Percentiles rank a stretch among this genome's conserved stretches.
Evolutionary conservation across 1,140 invertebrate species (phyloP).

Genomic region (Oreohelix idahoensis): DNA sequence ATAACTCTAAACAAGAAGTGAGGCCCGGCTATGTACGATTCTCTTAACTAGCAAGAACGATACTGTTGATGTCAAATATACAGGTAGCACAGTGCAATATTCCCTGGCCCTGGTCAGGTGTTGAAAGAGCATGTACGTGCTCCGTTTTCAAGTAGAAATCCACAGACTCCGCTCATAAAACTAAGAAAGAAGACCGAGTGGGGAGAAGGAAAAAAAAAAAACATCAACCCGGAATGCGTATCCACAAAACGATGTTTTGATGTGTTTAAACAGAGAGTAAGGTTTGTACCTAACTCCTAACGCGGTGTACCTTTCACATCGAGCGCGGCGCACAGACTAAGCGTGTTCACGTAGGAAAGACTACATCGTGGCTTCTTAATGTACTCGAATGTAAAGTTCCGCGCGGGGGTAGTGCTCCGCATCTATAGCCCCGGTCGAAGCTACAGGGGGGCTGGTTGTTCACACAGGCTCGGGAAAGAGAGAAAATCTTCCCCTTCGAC

Average conservation of each 20-base stretch:
- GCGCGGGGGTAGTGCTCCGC: neutral
- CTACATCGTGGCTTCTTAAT: neutral
- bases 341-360: neutral
- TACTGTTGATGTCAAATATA: neutral
- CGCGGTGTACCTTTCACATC: neutral
- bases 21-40: neutral
- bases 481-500: neutral
- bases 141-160: neutral
- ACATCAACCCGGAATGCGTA: neutral
- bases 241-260: neutral
- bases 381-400: neutral
- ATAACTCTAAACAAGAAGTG: neutral
- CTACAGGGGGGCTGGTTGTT: slow-evolving; percentile 8
- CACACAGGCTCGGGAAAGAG: neutral
- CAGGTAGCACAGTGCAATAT: neutral
- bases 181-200: neutral
- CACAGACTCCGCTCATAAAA: neutral
- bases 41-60: neutral
- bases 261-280: neutral
- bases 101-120: neutral
- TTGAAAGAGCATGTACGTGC: neutral
- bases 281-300: neutral
- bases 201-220: neutral
- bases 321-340: neutral
- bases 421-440: neutral